These are phyloP conservation scores for Psilopsiagon aurifrons DNA, from an alignment of 2,113 vertebrate species.

Conservation along the genomic window DNA sequence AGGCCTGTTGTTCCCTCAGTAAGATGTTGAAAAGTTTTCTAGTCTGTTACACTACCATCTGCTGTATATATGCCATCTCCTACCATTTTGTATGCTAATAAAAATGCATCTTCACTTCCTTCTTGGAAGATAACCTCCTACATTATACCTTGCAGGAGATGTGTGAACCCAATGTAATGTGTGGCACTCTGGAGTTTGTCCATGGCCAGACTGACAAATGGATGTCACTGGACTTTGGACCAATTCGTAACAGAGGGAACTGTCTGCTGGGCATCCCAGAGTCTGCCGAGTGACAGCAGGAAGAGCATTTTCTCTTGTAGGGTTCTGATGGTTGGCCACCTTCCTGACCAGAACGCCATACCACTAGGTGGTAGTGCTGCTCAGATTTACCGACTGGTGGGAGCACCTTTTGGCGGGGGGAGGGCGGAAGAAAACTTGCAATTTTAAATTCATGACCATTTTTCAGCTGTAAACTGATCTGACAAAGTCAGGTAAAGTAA, in stretches of 20 bases:
- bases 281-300: fast-evolving
- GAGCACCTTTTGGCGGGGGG: not conserved
- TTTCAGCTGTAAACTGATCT: not conserved
- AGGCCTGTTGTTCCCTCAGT: not conserved
- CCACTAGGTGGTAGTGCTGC: not conserved
- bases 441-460: not conserved
- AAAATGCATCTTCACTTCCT: not conserved
- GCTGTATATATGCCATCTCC: not conserved
- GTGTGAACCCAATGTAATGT: not conserved
- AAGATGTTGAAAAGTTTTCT: not conserved
- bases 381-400: not conserved
- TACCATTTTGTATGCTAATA: not conserved
- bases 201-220: not conserved
- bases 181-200: not conserved
- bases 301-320: not conserved
- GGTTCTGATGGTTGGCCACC: not conserved
- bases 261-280: not conserved
- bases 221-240: not conserved
- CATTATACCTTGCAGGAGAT: not conserved
- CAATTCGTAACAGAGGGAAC: not conserved
- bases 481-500: not conserved
- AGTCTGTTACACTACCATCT: not conserved
- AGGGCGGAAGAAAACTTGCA: not conserved
- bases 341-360: fast-evolving
- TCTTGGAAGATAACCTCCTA: not conserved